These are phyloP conservation scores for Notolepis coatsorum DNA, from an alignment of 2,797 vertebrate genomes.

Conservation along the genomic window DNA sequence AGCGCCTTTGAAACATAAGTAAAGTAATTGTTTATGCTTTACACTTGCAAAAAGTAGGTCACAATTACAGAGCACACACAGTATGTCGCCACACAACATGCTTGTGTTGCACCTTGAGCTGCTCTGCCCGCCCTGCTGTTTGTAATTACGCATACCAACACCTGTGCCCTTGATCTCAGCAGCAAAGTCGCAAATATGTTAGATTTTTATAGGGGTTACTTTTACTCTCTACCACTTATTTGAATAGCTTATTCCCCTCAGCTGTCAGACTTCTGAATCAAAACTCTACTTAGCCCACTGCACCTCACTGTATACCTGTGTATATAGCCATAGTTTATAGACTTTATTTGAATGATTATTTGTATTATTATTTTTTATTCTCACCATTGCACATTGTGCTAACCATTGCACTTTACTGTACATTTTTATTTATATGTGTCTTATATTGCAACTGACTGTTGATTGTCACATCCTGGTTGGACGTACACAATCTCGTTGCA, in stretches of 20 bases:
- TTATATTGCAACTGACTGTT: too few relatives aligned
- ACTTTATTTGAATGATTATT: neutral
- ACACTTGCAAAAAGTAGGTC: neutral
- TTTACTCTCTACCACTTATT: neutral
- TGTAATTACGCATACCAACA: neutral
- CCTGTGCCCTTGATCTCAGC: neutral
- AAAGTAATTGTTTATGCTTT: slow-evolving; percentile 29
- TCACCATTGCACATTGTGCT: too few relatives aligned
- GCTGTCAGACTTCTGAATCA: too few relatives aligned
- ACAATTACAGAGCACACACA: neutral
- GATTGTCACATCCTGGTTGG: too few relatives aligned
- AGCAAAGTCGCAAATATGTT: neutral
- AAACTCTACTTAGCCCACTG: too few relatives aligned
- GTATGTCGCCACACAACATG: neutral
- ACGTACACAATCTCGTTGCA: too few relatives aligned
- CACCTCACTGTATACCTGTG: too few relatives aligned
- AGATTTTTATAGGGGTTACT: neutral
- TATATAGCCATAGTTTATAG: too few relatives aligned
- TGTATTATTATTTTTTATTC: slow-evolving; percentile 3
- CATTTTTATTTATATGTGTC: too few relatives aligned
- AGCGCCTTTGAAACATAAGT: slow-evolving; percentile 32
- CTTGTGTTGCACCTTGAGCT: neutral
- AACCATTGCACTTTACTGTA: too few relatives aligned
- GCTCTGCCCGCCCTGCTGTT: neutral
- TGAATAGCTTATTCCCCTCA: too few relatives aligned